A percentile compares a stretch with the other conserved stretches of the same genome.
phyloP scores from a whole-genome alignment of 2,888 invertebrate genomes.

The Geotrupes spiniger region DNA sequence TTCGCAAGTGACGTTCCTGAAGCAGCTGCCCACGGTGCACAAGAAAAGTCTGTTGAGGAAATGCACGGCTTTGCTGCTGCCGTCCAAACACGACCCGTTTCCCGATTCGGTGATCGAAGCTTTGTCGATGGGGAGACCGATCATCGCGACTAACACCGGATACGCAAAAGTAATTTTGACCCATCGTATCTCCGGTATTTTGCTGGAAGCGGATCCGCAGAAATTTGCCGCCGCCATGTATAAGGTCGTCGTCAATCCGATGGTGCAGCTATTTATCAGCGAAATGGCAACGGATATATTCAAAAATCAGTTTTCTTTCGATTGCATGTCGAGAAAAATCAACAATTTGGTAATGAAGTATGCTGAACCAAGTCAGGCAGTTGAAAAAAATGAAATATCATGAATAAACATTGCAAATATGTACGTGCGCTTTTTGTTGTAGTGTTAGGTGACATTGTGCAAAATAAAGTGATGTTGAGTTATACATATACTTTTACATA shows the following conservation, averaged over 20 bases:
- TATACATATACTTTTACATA: no score
- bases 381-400: no score
- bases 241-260: slow-evolving; percentile 40
- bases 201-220: slow-evolving; percentile 39
- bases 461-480: no score
- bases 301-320: slow-evolving; percentile 37
- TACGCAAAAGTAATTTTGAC: slow-evolving; percentile 38
- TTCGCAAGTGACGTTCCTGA: slow-evolving; percentile 43
- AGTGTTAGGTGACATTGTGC: no score
- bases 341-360: slow-evolving; percentile 26
- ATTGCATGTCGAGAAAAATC: slow-evolving; percentile 36
- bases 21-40: slow-evolving; percentile 39
- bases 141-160: slow-evolving; percentile 42
- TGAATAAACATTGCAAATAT: no score
- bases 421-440: no score
- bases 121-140: slow-evolving; percentile 41
- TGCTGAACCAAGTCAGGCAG: not conserved
- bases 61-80: slow-evolving; percentile 39
- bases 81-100: slow-evolving; percentile 40
- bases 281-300: slow-evolving; percentile 43
- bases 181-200: slow-evolving; percentile 42
- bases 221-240: slow-evolving; percentile 41
- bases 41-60: slow-evolving; percentile 43
- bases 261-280: slow-evolving; percentile 41
- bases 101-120: slow-evolving; percentile 41